Conservation (phyloP, 2,888 invertebrate genomes). For the Boloria euphrosyne region DNA sequence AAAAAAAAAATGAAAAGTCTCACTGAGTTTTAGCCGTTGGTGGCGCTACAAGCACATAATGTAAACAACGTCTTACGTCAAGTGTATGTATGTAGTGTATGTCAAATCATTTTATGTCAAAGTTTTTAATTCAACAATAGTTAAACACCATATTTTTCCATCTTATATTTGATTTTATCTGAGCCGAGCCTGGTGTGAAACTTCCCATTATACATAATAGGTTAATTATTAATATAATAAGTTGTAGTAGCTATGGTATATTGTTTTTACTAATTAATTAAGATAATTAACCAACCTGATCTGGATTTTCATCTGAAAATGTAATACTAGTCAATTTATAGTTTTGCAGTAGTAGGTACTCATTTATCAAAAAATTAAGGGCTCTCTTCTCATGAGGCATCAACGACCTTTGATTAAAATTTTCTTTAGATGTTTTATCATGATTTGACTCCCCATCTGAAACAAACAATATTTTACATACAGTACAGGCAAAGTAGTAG, state of each 20-base stretch:
- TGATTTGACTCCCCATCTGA: slow-evolving; percentile 72
- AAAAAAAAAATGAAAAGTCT: too few relatives aligned
- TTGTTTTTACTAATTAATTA: not conserved
- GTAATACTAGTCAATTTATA: slow-evolving; percentile 95
- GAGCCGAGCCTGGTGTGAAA: too few relatives aligned
- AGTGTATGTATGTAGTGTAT: too few relatives aligned
- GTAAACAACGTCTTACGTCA: too few relatives aligned
- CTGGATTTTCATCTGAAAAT: slow-evolving; percentile 94
- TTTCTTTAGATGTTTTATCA: slow-evolving; percentile 65
- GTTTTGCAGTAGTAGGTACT: slow-evolving; percentile 89
- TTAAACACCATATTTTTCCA: too few relatives aligned
- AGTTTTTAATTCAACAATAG: too few relatives aligned
- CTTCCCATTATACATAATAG: too few relatives aligned
- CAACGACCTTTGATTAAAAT: slow-evolving; percentile 73
- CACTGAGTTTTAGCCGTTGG: too few relatives aligned
- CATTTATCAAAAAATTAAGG: slow-evolving; percentile 93
- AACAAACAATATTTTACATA: slow-evolving; percentile 40
- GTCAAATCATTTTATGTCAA: too few relatives aligned
- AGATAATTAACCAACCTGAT: slow-evolving; percentile 82
- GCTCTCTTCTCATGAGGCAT: slow-evolving; percentile 92
- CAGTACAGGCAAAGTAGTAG: not conserved
- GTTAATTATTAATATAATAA: not conserved
- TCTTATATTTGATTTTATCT: too few relatives aligned
- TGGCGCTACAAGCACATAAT: too few relatives aligned
- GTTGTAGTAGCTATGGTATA: not conserved